Percentiles rank a stretch among this genome's conserved stretches.
phyloP scores from a whole-genome alignment of 37 sponge, comb jelly and placozoan genomes.

The Aplysina aerophoba region DNA sequence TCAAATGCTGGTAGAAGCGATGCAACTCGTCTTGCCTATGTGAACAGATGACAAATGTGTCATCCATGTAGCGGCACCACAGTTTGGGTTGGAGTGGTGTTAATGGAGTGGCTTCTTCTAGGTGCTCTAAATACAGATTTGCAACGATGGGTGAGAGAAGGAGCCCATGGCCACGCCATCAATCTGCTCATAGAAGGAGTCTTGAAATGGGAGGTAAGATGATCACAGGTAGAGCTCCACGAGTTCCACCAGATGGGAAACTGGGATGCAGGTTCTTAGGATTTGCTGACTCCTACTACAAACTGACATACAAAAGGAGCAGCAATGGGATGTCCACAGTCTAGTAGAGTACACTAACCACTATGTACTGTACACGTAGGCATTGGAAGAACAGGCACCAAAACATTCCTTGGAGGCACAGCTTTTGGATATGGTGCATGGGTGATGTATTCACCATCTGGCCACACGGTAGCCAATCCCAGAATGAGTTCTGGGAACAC shows the following conservation, averaged over 20 bases:
- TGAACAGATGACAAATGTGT: constrained; percentile 9
- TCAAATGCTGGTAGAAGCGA: not conserved
- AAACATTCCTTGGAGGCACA: too few species aligned
- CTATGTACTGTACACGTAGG: too few species aligned
- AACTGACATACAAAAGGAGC: too few species aligned
- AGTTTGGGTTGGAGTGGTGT: not conserved
- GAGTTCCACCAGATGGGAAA: not conserved
- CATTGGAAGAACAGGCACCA: too few species aligned
- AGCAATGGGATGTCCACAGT: too few species aligned
- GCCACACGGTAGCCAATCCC: too few species aligned
- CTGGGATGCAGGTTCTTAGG: too few species aligned
- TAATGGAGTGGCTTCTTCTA: not conserved
- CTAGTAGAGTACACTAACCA: too few species aligned
- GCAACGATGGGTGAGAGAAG: not conserved
- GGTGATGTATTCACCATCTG: too few species aligned
- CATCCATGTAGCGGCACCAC: not conserved
- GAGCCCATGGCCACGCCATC: constrained; percentile 20
- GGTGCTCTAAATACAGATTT: not conserved
- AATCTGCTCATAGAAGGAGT: not conserved
- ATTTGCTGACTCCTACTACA: too few species aligned
- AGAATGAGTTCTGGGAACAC: too few species aligned
- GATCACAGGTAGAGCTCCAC: not conserved
- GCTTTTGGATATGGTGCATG: too few species aligned
- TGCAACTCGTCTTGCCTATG: not conserved
- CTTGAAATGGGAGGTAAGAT: not conserved